A percentile compares a stretch with the other conserved stretches of the same genome.
phyloP scores from a whole-genome alignment of 2,888 invertebrate genomes.

The Macaria liturata region DNA sequence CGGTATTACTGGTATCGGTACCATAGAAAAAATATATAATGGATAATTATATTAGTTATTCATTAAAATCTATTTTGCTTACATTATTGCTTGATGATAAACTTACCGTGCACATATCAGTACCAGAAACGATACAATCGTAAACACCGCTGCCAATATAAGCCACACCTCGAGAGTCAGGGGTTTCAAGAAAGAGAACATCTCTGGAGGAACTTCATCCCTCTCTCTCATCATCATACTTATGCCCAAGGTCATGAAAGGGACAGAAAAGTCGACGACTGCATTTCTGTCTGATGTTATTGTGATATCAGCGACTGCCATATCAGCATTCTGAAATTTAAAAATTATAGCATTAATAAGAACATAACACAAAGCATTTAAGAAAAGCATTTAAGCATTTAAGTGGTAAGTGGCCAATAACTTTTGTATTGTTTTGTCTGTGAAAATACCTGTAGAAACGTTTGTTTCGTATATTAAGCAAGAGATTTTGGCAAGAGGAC shows the following conservation, averaged over 20 bases:
- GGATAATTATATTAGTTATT: no score
- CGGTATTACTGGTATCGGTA: no score
- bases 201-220: conserved; percentile 88
- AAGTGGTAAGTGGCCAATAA: no score
- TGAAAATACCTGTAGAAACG: no score
- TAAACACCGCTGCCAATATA: conserved; percentile 92
- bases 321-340: conserved; percentile 90
- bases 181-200: conserved; percentile 94
- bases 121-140: conserved; percentile 91
- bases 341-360: background rate
- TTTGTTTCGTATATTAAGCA: no score
- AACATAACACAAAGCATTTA: no score
- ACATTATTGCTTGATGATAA: no score
- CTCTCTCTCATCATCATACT: conserved; percentile 93
- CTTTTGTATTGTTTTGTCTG: no score
- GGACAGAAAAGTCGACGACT: conserved; percentile 96
- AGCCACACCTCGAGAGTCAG: conserved; percentile 93
- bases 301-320: conserved; percentile 96
- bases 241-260: conserved; percentile 97
- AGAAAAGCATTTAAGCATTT: no score
- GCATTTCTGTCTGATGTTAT: conserved; percentile 94
- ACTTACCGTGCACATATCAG: conserved; percentile 90
- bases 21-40: no score
- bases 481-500: no score
- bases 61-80: no score